Percentiles rank a stretch among this genome's conserved stretches.
These are phyloP conservation scores for Ommatoiulus sabulosus DNA, from an alignment of 2,888 invertebrate genomes.

Conservation along the genomic window DNA sequence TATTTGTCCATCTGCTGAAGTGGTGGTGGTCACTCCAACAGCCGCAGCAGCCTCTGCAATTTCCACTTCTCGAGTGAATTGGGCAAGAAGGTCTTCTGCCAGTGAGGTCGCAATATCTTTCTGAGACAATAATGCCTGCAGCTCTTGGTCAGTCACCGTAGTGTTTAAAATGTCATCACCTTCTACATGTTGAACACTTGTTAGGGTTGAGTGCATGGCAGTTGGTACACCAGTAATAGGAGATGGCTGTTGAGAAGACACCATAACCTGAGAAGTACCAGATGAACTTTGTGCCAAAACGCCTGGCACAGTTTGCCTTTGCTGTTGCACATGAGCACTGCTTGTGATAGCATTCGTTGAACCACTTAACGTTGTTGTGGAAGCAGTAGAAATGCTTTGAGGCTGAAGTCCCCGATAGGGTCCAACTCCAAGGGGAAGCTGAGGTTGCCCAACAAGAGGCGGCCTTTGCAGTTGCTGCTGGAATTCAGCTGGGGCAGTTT, in stretches of 20 bases:
- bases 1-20: slow-evolving; percentile 54
- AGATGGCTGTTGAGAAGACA: slow-evolving; percentile 44
- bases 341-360: slow-evolving; percentile 59
- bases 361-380: slow-evolving; percentile 57
- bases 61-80: slow-evolving; percentile 71
- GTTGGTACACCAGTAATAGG: neutral
- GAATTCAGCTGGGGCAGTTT: slow-evolving; percentile 64
- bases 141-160: slow-evolving; percentile 76
- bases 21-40: slow-evolving; percentile 45
- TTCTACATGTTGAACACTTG: neutral
- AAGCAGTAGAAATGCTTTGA: slow-evolving; percentile 54
- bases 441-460: slow-evolving; percentile 56
- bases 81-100: slow-evolving; percentile 88
- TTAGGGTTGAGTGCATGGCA: neutral
- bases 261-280: slow-evolving; percentile 57
- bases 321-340: slow-evolving; percentile 53
- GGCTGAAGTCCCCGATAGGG: slow-evolving; percentile 55
- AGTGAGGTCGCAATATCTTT: slow-evolving; percentile 82
- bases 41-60: slow-evolving; percentile 58
- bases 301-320: neutral
- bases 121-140: slow-evolving; percentile 79
- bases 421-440: slow-evolving; percentile 58
- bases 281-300: neutral
- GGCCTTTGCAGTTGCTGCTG: slow-evolving; percentile 68
- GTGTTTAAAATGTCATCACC: slow-evolving; percentile 26